Evolutionary conservation across 92 coral and sea anemone genomes (phyloP).

Genomic region (Paramuricea clavata): DNA sequence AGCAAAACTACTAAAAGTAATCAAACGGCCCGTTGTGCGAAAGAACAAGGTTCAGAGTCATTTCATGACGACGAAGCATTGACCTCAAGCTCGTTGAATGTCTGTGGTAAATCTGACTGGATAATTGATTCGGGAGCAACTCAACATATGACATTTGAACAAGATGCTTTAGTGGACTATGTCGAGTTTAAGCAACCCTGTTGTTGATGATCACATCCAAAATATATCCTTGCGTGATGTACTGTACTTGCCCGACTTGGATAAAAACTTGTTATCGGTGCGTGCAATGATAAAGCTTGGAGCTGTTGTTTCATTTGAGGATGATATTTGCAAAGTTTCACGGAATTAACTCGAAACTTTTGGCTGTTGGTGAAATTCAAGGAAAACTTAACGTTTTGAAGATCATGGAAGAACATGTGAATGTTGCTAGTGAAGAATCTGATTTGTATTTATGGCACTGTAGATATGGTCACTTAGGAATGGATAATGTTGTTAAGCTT

Average conservation of each 20-base stretch:
- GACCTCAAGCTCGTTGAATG: too few relatives aligned
- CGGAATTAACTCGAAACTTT: background rate
- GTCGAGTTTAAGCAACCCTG: background rate
- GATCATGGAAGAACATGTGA: background rate
- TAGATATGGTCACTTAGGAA: conserved; percentile 54
- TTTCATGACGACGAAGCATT: too few relatives aligned
- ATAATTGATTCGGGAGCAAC: too few relatives aligned
- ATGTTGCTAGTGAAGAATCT: conserved; percentile 47
- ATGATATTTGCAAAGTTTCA: background rate
- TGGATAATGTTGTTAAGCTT: conserved; percentile 43
- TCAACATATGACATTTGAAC: background rate
- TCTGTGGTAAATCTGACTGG: too few relatives aligned
- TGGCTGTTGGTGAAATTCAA: background rate
- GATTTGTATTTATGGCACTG: conserved; percentile 50
- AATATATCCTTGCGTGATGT: background rate
- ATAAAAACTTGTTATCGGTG: background rate
- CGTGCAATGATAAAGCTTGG: background rate
- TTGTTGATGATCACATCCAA: background rate
- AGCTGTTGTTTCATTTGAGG: background rate
- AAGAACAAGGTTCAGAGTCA: too few relatives aligned
- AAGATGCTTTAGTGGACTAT: background rate
- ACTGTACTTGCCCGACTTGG: background rate
- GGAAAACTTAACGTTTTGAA: background rate
- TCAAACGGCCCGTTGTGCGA: too few relatives aligned
- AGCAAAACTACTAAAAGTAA: too few relatives aligned